Base-by-base conservation (phyloP, 1,140 invertebrate species). In the Theocolax elegans region DNA sequence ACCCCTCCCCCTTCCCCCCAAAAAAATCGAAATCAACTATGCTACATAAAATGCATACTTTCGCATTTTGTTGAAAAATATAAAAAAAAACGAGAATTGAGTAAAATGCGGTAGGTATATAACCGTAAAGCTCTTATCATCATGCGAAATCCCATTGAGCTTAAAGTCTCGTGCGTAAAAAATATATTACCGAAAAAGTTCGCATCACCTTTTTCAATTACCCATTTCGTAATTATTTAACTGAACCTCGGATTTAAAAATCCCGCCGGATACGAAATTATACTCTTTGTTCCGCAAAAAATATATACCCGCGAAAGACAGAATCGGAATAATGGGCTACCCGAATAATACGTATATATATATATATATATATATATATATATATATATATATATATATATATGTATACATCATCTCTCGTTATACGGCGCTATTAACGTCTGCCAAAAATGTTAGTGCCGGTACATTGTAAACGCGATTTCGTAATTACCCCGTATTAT, bases 351-450 rank as follows among this genome's bases (percentile, higher is more conserved):
- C 49, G 19, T 29, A 6, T 6, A 35, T 35, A 35, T 35, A 35
- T 35, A 35, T 35, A 35, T 35, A 48, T 21, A 48, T 48, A 21
- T 19, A 48, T 35, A 35, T 35, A 35, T 48, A 21, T 19, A 49
- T 8, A 1, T 21, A 25, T 3, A 12, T 48, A 6, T 6, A 48
- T 48, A 48, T 6, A 17, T 49, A 25, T 49, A 35, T 35, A 35
- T 35, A 35, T 35, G 10, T 35, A 35, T 35, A 35, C 31, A 35
- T 35, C 25, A 25, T 66, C 49, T 12, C 51, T 56, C 51, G 56
- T 56, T 66, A 42, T 6, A n/a, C n/a, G 4, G n/a, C 1, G n/a
- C 49, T 56, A 66, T 66, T 56, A 54, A 66, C 40, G 51, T 44
- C 49, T 15, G 19, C n/a, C 7, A 25, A 56, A n/a, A n/a, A 46